Evolutionary conservation across 2,113 vertebrate genomes (phyloP), one percentile per base, ranked within the genome.

Genomic region (Otis tarda): DNA sequence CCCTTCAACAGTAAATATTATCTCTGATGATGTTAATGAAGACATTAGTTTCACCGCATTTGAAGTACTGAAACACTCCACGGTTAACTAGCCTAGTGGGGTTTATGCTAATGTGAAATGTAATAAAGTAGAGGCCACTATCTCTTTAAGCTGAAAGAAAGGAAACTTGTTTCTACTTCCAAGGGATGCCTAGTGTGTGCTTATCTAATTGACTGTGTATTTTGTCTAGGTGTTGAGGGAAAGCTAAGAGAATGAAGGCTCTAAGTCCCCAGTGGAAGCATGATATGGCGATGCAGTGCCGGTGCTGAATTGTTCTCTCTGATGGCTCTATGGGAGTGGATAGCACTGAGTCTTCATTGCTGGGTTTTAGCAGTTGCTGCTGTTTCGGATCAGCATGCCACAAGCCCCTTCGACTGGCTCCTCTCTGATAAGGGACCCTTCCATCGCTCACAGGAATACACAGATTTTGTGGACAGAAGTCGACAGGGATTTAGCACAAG

Each of bases 381-480:
- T 98, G 97, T 98, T 93, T 98, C 98, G 55, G 99, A 99, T 97
- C 99, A 99, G 98, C 98, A 98, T 98, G 98, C 98, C 75, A 99
- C 99, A 98, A 99, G 99, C 95, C 99, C 99, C 93, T 98, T 99
- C 97, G 99, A 99, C 98, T 99, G 99, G 99, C 99, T 99, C 97
- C 98, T 99, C 94, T 99, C 99, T 83, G 99, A 99, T 97, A 99
- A 99, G 98, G 99, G 99, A 97, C 99, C 99, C 83, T 99, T 99
- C 97, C 99, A 99, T 97, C 99, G 99, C 97, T 99, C 99, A 90
- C 99, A 99, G 92, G 99, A 99, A 97, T 99, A 99, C 97, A 99
- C 99, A 50, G 99, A 99, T 98, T 99, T 99, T 96, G 98, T 99
- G 98, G 99, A 99, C 97, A 99, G 99, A 98, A 99, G 99, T 97